These are phyloP conservation scores for Drosophila kuntzei DNA, from an alignment of 2,888 invertebrate species.

Conservation along the genomic window DNA sequence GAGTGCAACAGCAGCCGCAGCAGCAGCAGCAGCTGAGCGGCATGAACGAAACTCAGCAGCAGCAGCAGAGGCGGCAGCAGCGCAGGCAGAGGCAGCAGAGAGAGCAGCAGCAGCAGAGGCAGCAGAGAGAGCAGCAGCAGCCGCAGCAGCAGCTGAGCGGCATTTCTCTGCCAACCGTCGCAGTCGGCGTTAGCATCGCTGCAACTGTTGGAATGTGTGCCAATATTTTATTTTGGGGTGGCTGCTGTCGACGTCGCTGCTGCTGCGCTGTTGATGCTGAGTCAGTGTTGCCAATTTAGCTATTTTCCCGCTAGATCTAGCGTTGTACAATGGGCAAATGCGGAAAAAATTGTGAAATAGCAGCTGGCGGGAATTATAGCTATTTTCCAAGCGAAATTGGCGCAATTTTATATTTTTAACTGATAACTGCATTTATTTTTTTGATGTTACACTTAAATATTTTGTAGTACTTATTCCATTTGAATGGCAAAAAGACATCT, in stretches of 20 bases:
- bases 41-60: slow-evolving; percentile 1
- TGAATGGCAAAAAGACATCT: too few species aligned
- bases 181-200: slow-evolving; percentile 58
- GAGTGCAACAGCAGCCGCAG: slow-evolving; percentile 7
- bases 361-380: too few species aligned
- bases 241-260: slow-evolving; percentile 32
- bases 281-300: too few species aligned
- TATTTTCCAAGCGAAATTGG: too few species aligned
- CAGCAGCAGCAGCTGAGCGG: too few species aligned
- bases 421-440: too few species aligned
- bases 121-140: slow-evolving; percentile 18
- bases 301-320: too few species aligned
- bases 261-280: slow-evolving; percentile 23
- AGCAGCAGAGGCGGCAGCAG: slow-evolving; percentile 13
- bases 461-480: too few species aligned
- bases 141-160: slow-evolving; percentile 24
- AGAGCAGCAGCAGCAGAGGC: slow-evolving; percentile 10
- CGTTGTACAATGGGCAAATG: too few species aligned
- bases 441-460: too few species aligned
- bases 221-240: slow-evolving; percentile 61
- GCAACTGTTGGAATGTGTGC: slow-evolving; percentile 80
- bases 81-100: slow-evolving; percentile 13
- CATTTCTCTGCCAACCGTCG: slow-evolving; percentile 36
- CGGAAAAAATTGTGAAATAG: too few species aligned
- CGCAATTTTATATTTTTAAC: too few species aligned